These are phyloP conservation scores for Unio delphinus DNA, from an alignment of 2,888 invertebrate species.

Conservation along the genomic window DNA sequence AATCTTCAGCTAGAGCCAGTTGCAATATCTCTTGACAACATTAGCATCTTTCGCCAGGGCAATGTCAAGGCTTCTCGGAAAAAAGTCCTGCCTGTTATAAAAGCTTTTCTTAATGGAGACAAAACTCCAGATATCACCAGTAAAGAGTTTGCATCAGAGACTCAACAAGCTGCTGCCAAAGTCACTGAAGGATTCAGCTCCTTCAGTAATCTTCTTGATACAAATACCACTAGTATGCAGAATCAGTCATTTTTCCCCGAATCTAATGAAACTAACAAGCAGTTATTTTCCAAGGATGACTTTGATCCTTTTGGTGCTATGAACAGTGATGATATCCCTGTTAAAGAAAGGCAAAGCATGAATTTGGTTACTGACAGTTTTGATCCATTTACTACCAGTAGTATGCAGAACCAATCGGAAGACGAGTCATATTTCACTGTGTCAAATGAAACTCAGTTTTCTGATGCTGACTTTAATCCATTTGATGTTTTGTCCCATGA, in stretches of 20 bases:
- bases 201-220: constrained; percentile 6
- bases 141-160: constrained; percentile 20
- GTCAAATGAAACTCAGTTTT: too few species aligned
- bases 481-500: too few species aligned
- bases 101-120: constrained; percentile 42
- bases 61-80: constrained; percentile 66
- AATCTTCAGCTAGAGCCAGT: constrained; percentile 52
- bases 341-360: too few species aligned
- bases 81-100: constrained; percentile 64
- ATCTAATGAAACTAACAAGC: constrained; percentile 2
- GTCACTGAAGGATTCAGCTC: constrained; percentile 23
- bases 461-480: too few species aligned
- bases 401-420: too few species aligned
- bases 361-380: too few species aligned
- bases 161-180: constrained; percentile 20
- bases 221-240: not conserved
- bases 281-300: constrained; percentile 2
- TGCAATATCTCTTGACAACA: constrained; percentile 27
- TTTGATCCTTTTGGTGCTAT: constrained; percentile 23
- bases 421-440: too few species aligned
- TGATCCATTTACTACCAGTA: too few species aligned
- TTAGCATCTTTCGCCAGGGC: constrained; percentile 58
- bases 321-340: not conserved
- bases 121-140: constrained; percentile 20
- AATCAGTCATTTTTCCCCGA: too few species aligned